A percentile compares a stretch with the other conserved stretches of the same genome.
Evolutionary conservation across 2,113 vertebrate genomes (phyloP).

Genomic region (Brevimyrus niger): DNA sequence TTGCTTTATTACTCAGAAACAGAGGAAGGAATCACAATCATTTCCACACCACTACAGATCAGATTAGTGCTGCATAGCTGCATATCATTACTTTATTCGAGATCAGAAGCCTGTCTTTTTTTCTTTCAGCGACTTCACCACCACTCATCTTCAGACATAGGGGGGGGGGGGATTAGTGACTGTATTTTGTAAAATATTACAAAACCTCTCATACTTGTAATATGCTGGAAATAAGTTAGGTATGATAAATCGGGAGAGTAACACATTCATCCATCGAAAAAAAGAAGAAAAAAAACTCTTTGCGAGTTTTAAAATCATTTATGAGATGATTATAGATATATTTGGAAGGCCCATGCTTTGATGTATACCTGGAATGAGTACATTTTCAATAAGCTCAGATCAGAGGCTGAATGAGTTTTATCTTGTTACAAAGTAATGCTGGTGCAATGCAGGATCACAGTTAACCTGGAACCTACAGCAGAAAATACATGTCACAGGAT

Average conservation of each 20-base stretch:
- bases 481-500: not conserved
- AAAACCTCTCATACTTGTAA: not conserved
- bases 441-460: not conserved
- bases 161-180: not conserved
- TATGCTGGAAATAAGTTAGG: not conserved
- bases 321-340: not conserved
- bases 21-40: not conserved
- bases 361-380: not conserved
- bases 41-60: not conserved
- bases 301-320: not conserved
- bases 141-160: too few species aligned
- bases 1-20: not conserved
- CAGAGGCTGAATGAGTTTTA: not conserved
- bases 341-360: not conserved
- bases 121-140: not conserved
- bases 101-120: not conserved
- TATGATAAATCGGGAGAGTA: not conserved
- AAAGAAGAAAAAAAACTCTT: not conserved
- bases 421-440: not conserved
- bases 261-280: not conserved
- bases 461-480: not conserved
- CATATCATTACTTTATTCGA: not conserved
- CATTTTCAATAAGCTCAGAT: not conserved
- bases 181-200: not conserved
- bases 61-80: not conserved